Evolutionary conservation across 1,140 invertebrate species (phyloP).

Genomic region (Drosophila ercepeae): DNA sequence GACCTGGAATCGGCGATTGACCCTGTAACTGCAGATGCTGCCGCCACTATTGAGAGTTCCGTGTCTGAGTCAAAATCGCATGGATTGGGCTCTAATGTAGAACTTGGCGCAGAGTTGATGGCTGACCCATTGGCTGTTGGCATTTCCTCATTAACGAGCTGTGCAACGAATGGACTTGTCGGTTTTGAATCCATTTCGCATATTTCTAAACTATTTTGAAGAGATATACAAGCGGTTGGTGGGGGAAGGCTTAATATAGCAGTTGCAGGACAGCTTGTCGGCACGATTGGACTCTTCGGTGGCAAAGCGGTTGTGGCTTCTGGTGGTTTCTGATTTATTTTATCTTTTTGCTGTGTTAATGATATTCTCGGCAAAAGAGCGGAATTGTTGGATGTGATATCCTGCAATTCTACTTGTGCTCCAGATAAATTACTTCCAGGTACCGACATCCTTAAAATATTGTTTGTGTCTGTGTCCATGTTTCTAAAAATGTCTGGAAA

Average conservation of each 20-base stretch:
- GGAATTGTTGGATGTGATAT: slow-evolving; percentile 10
- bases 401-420: slow-evolving; percentile 30
- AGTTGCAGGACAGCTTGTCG: not conserved
- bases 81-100: slow-evolving; percentile 40
- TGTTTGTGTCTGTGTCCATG: not conserved
- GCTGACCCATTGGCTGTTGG: not conserved
- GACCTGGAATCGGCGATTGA: slow-evolving; percentile 32
- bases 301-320: not conserved
- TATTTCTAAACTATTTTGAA: slow-evolving; percentile 25
- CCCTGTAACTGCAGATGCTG: slow-evolving; percentile 39
- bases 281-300: not conserved
- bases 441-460: not conserved
- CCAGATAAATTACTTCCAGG: not conserved
- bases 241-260: slow-evolving; percentile 32
- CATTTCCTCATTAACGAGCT: not conserved
- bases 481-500: not conserved
- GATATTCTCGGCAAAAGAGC: not conserved
- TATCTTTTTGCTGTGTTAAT: not conserved
- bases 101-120: not conserved
- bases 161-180: not conserved
- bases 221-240: slow-evolving; percentile 8
- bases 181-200: slow-evolving; percentile 10
- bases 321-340: not conserved
- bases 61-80: slow-evolving; percentile 81
- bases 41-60: slow-evolving; percentile 74